Conservation (phyloP, 2,888 invertebrate genomes). For the Candidula unifasciata region DNA sequence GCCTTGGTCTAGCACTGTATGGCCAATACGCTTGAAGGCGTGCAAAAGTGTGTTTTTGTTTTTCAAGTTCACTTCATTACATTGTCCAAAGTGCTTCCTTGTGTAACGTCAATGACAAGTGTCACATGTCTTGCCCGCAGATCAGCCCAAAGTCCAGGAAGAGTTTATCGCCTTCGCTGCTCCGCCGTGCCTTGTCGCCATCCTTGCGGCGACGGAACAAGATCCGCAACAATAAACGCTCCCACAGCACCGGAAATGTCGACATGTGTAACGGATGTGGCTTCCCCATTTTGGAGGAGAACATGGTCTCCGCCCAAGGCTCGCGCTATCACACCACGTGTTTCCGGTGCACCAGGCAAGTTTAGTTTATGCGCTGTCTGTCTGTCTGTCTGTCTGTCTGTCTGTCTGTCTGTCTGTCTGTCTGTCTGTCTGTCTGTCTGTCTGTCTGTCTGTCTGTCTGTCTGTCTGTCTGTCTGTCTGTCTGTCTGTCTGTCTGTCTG, state of each 20-base stretch:
- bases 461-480: background rate
- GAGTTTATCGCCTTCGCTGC: slow-evolving; percentile 47
- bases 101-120: too few relatives aligned
- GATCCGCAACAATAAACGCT: slow-evolving; percentile 32
- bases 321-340: slow-evolving; percentile 50
- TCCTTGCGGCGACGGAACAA: slow-evolving; percentile 48
- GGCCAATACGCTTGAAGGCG: too few relatives aligned
- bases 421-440: too few relatives aligned
- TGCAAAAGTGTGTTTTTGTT: too few relatives aligned
- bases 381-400: too few relatives aligned
- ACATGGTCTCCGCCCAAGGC: slow-evolving; percentile 52
- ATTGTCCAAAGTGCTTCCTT: too few relatives aligned
- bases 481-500: slow-evolving; percentile 2
- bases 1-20: too few relatives aligned
- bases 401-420: too few relatives aligned
- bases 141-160: slow-evolving; percentile 50
- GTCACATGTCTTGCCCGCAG: background rate
- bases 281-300: slow-evolving; percentile 49
- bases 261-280: slow-evolving; percentile 52
- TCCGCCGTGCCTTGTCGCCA: slow-evolving; percentile 51
- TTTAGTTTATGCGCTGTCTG: background rate
- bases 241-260: slow-evolving; percentile 44
- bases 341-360: slow-evolving; percentile 51
- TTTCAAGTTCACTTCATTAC: too few relatives aligned
- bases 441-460: too few relatives aligned